These are phyloP conservation scores for Berghia stephanieae DNA, from an alignment of 1,140 invertebrate genomes.

Conservation along the genomic window DNA sequence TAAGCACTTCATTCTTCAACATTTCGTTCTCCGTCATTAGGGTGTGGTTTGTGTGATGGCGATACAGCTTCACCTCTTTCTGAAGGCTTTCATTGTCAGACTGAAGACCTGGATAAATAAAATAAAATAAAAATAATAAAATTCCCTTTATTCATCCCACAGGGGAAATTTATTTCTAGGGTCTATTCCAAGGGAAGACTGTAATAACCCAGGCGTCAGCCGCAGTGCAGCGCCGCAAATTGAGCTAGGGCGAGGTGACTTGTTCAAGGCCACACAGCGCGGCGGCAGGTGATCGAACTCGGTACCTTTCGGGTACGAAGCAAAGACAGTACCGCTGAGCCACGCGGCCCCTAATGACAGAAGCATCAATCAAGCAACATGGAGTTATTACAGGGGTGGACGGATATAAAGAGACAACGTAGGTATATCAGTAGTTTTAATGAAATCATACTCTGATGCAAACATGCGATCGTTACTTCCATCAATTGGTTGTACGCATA, in stretches of 20 bases:
- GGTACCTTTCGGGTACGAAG: too few relatives aligned
- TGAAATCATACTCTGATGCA: too few relatives aligned
- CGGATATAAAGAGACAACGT: neutral
- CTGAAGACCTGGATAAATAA: slow-evolving; percentile 36
- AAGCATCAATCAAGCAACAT: neutral
- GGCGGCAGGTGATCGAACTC: too few relatives aligned
- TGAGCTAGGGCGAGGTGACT: too few relatives aligned
- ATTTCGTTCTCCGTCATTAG: slow-evolving; percentile 39
- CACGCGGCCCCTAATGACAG: too few relatives aligned
- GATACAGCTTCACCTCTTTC: slow-evolving; percentile 35
- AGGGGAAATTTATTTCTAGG: too few relatives aligned
- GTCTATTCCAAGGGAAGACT: too few relatives aligned
- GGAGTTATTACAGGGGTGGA: neutral
- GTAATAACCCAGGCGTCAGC: too few relatives aligned
- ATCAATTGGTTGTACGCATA: neutral
- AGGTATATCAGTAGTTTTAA: neutral
- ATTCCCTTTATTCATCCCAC: neutral
- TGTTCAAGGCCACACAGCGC: too few relatives aligned
- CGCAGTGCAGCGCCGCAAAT: too few relatives aligned
- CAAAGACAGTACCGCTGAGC: too few relatives aligned
- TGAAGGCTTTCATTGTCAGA: slow-evolving; percentile 35
- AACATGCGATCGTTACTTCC: neutral
- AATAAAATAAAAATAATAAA: neutral
- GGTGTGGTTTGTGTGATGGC: slow-evolving; percentile 32
- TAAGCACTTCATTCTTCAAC: slow-evolving; percentile 39